Conservation (phyloP, 2,113 vertebrate genomes). For the Tautogolabrus adspersus region DNA sequence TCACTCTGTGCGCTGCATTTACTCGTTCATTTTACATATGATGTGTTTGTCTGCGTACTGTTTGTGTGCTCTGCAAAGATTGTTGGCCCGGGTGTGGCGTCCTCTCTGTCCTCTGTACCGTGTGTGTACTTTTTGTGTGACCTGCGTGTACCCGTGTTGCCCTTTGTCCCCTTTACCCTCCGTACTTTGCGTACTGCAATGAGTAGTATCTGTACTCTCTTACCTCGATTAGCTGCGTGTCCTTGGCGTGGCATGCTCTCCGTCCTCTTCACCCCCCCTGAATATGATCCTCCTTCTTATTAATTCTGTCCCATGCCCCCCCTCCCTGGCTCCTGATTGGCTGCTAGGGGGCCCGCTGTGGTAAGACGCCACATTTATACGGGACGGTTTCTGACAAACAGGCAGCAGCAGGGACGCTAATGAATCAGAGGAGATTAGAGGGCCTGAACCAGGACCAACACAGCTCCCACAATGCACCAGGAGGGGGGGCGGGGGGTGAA, state of each 20-base stretch:
- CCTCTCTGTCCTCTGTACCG: too few species aligned
- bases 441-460: not conserved
- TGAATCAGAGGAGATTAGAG: constrained; percentile 31
- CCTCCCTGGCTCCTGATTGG: constrained; percentile 54
- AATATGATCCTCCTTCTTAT: constrained; percentile 25
- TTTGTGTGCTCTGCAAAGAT: too few species aligned
- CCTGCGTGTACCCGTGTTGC: too few species aligned
- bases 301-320: constrained; percentile 55
- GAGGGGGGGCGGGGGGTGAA: not conserved
- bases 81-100: too few species aligned
- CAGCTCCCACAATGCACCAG: constrained; percentile 29
- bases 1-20: too few species aligned
- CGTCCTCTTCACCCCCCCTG: not conserved
- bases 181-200: too few species aligned
- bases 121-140: too few species aligned
- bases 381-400: constrained; percentile 54
- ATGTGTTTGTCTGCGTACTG: too few species aligned
- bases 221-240: constrained; percentile 1
- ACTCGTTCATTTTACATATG: too few species aligned
- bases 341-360: constrained; percentile 44
- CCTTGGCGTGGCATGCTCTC: constrained; percentile 12
- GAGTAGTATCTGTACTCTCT: too few species aligned
- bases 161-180: too few species aligned
- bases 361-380: constrained; percentile 60
- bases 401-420: constrained; percentile 36